Evolutionary conservation across 1,140 invertebrate species (phyloP), one percentile per base, ranked within the genome.

Genomic region (Drosophila nigrodunni): DNA sequence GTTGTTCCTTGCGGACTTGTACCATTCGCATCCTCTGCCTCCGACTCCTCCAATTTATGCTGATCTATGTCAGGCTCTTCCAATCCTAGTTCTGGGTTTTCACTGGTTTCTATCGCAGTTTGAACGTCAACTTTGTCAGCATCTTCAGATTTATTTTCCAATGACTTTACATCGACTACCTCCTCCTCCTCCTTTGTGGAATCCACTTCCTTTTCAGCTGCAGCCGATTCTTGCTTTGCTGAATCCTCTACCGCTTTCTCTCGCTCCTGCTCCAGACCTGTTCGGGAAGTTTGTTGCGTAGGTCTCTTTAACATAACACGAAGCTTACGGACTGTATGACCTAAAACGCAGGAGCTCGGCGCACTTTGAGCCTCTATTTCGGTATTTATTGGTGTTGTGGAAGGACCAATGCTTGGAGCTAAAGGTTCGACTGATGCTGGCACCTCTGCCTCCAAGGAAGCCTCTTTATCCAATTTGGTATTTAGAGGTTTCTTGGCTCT

Each of bases 1-100:
- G 77, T 88, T 88, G 77, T 83, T 87, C 77, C 82, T 13, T 8
- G 35, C 5, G 18, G 2, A 30, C 21, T 55, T 21, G 62, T 11
- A 8, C 34, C 10, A 35, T 35, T 13, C 7, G 1, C 7, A 15
- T n/a, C 25, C 13, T 13, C 30, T 7, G 5, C 25, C 3, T 37
- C 9, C 6, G 52, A 13, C 15, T 43, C 37, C 15, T 18, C 6
- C 30, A 15, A 30, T 8, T 49, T 4, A 0, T 21, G 7, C 34
- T 54, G 30, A 18, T 44, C 39, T 7, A 9, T 41, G 39, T 11
- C 10, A 9, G 39, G 10, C 2, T 11, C 4, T 41, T 41, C 39
- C 39, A n/a, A 4, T 0, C 0, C 2, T 11, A 41, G 37, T 9
- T 39, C 11, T 41, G 39, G 2, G 11, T 39, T 39, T 8, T 41